Conservation (phyloP, 1,140 invertebrate genomes). For the Procambarus virginalis region DNA sequence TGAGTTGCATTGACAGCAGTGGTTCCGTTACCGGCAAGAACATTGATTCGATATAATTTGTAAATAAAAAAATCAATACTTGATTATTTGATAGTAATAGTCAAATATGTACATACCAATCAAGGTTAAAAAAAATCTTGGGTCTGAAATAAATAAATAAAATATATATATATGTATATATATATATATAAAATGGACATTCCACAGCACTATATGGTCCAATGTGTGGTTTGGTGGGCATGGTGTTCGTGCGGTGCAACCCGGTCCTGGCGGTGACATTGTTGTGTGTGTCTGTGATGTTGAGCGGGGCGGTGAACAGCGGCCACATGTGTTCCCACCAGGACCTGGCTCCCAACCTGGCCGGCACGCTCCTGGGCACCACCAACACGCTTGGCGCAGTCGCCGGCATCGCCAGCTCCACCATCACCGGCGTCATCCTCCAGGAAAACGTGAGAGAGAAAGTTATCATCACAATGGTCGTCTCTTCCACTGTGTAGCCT, state of each 20-base stretch:
- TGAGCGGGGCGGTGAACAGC: slow-evolving; percentile 87
- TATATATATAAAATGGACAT: neutral
- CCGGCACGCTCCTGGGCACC: slow-evolving; percentile 87
- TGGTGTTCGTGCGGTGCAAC: slow-evolving; percentile 16
- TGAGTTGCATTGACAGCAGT: no score
- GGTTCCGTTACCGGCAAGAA: neutral
- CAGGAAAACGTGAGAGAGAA: slow-evolving; percentile 71
- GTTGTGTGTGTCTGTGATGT: slow-evolving; percentile 85
- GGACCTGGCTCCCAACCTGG: slow-evolving; percentile 87
- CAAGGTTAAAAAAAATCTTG: no score
- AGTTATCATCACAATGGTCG: neutral
- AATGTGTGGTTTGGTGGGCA: neutral
- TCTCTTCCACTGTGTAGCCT: no score
- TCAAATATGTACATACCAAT: no score
- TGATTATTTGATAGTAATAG: no score
- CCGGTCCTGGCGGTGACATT: slow-evolving; percentile 77
- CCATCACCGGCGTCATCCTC: slow-evolving; percentile 77
- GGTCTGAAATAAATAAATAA: no score
- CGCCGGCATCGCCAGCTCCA: slow-evolving; percentile 72
- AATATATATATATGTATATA: neutral
- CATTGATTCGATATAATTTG: neutral
- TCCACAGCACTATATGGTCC: neutral
- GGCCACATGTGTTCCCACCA: slow-evolving; percentile 89
- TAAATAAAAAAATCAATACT: no score
- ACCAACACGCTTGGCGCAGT: slow-evolving; percentile 88